A percentile compares a stretch with the other conserved stretches of the same genome.
phyloP scores from a whole-genome alignment of 2,888 invertebrate genomes.

The Metallyticus violacea region DNA sequence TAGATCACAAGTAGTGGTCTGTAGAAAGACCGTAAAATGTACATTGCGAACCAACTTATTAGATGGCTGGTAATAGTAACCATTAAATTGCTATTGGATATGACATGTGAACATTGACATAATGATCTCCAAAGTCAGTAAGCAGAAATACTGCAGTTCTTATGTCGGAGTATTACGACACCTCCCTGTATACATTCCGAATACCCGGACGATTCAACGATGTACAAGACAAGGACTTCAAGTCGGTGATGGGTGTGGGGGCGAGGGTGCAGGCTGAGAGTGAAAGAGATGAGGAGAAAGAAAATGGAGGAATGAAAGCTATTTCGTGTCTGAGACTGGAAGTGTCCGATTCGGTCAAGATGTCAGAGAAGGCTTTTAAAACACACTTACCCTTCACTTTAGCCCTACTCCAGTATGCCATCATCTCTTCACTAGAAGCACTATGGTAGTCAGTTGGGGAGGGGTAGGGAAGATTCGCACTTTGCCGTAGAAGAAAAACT shows the following conservation, averaged over 20 bases:
- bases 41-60: too few relatives aligned
- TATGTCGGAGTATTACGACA: not conserved
- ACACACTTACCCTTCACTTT: constrained; percentile 43
- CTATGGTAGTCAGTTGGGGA: not conserved
- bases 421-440: constrained; percentile 28
- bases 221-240: not conserved
- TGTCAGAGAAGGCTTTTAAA: constrained; percentile 53
- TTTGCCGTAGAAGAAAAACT: constrained; percentile 4
- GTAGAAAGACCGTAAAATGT: too few relatives aligned
- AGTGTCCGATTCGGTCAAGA: constrained; percentile 52
- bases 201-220: not conserved
- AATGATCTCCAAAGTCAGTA: too few relatives aligned
- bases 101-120: too few relatives aligned
- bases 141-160: not conserved
- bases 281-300: not conserved
- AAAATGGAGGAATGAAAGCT: constrained; percentile 46
- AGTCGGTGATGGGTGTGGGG: not conserved
- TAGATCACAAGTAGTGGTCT: too few relatives aligned
- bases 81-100: too few relatives aligned
- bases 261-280: not conserved
- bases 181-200: not conserved
- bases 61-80: too few relatives aligned
- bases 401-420: constrained; percentile 31
- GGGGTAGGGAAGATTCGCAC: not conserved
- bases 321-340: constrained; percentile 50